These are phyloP conservation scores for Danio jaintianensis DNA, from an alignment of 2,797 vertebrate genomes.

Conservation along the genomic window DNA sequence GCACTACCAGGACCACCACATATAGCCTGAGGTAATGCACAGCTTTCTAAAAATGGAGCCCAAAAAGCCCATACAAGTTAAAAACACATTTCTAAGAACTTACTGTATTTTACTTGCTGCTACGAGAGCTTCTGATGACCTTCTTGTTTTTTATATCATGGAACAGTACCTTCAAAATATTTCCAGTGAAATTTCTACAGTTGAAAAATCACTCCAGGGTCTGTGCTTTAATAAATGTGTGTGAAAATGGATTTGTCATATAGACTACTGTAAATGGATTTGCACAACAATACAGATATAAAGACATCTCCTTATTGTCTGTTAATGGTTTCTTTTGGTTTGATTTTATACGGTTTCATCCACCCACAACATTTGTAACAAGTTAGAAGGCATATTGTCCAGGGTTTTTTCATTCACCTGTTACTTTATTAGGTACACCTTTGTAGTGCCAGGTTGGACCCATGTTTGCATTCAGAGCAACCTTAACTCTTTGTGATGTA, in stretches of 20 bases:
- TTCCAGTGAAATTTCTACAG: slow-evolving; percentile 33
- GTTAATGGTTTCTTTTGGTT: slow-evolving; percentile 1
- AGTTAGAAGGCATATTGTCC: neutral
- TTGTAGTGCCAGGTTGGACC: too few relatives aligned
- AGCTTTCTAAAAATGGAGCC: slow-evolving; percentile 38
- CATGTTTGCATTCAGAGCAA: too few relatives aligned
- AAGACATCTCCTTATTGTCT: slow-evolving; percentile 73
- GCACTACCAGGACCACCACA: slow-evolving; percentile 60
- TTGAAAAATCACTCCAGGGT: slow-evolving; percentile 65
- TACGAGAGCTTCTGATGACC: neutral
- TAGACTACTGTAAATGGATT: slow-evolving; percentile 31
- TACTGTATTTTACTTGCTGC: neutral
- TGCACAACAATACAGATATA: slow-evolving; percentile 42
- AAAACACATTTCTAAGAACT: neutral
- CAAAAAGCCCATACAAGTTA: slow-evolving; percentile 9
- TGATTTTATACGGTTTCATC: neutral
- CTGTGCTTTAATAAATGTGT: slow-evolving; percentile 62
- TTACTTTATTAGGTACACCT: too few relatives aligned
- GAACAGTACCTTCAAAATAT: neutral
- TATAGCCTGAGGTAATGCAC: slow-evolving; percentile 60
- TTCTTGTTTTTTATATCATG: neutral
- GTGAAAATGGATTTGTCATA: slow-evolving; percentile 66
- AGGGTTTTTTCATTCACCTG: neutral
- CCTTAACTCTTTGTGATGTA: too few relatives aligned
- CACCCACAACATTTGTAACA: neutral